Evolutionary conservation across 2,888 invertebrate genomes (phyloP).

Genomic region (Dysmachus trigonus): DNA sequence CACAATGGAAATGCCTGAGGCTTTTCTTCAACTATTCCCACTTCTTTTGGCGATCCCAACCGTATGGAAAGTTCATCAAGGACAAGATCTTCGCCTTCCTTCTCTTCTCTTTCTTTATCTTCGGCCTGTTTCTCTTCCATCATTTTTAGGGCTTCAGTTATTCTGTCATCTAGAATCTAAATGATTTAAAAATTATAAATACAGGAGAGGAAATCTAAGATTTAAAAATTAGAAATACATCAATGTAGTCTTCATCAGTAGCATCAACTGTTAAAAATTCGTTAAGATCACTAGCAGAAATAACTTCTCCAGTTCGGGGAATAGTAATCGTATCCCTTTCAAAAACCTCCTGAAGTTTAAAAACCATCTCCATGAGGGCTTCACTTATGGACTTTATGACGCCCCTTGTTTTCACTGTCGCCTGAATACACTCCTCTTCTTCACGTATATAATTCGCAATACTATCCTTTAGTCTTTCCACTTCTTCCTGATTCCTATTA

Average conservation of each 20-base stretch:
- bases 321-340: conserved; percentile 58
- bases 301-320: conserved; percentile 53
- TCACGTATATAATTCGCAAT: conserved; percentile 67
- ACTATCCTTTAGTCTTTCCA: conserved; percentile 71
- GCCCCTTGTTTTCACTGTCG: conserved; percentile 58
- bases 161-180: conserved; percentile 51
- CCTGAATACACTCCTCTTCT: conserved; percentile 61
- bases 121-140: background rate
- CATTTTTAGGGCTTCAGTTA: conserved; percentile 16
- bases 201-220: no score
- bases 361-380: conserved; percentile 62
- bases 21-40: conserved; percentile 57
- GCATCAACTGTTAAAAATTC: conserved; percentile 58
- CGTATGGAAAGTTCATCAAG: conserved; percentile 54
- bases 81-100: conserved; percentile 50
- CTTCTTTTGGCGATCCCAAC: conserved; percentile 57
- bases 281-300: conserved; percentile 57
- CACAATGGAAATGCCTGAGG: conserved; percentile 63
- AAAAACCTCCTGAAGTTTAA: conserved; percentile 63
- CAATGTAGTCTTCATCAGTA: conserved; percentile 59
- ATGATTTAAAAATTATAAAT: background rate
- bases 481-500: conserved; percentile 75
- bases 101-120: conserved; percentile 57
- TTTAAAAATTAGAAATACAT: conserved; percentile 52
- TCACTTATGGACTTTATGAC: conserved; percentile 61